These are phyloP conservation scores for Actinia tenebrosa DNA, from an alignment of 64 coral and sea anemone species.

Conservation along the genomic window DNA sequence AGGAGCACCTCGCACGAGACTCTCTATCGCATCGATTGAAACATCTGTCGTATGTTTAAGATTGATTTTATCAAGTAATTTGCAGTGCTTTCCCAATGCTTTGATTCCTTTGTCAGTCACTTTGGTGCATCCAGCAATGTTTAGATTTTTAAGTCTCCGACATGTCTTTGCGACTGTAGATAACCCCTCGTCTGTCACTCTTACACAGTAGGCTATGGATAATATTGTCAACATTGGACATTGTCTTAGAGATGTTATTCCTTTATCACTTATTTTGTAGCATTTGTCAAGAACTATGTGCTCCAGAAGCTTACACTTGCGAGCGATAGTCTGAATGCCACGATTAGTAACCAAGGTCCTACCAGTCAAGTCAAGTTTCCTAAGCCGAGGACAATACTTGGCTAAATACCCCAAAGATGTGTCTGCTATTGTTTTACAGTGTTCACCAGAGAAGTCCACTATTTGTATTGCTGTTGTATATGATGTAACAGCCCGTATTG, in stretches of 20 bases:
- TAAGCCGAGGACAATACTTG: slow-evolving; percentile 31
- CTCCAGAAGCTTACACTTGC: slow-evolving; percentile 28
- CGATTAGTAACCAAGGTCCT: slow-evolving; percentile 20
- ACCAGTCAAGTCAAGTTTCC: slow-evolving; percentile 28
- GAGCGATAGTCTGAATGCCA: slow-evolving; percentile 33
- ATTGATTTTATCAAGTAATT: slow-evolving; percentile 20
- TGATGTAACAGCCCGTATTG: slow-evolving; percentile 19
- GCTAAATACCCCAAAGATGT: slow-evolving; percentile 29
- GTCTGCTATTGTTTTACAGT: slow-evolving; percentile 43
- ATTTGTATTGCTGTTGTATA: slow-evolving; percentile 48
- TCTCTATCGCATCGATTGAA: slow-evolving; percentile 31
- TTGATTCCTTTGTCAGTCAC: slow-evolving; percentile 36
- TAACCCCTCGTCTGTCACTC: slow-evolving; percentile 55
- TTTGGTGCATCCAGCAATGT: slow-evolving; percentile 59
- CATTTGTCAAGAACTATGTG: slow-evolving; percentile 59
- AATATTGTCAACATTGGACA: slow-evolving; percentile 40
- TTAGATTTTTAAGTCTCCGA: slow-evolving; percentile 31
- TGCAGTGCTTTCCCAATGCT: slow-evolving; percentile 1
- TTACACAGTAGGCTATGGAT: slow-evolving; percentile 40
- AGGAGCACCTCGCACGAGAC: slow-evolving; percentile 35
- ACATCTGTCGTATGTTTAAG: slow-evolving; percentile 34
- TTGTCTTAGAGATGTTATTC: slow-evolving; percentile 42
- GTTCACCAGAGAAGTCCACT: slow-evolving; percentile 47
- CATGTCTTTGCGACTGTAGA: slow-evolving; percentile 42
- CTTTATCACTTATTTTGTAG: slow-evolving; percentile 45